phyloP scores from a whole-genome alignment of 2,888 invertebrate genomes.

The Sphecodes monilicornis region DNA sequence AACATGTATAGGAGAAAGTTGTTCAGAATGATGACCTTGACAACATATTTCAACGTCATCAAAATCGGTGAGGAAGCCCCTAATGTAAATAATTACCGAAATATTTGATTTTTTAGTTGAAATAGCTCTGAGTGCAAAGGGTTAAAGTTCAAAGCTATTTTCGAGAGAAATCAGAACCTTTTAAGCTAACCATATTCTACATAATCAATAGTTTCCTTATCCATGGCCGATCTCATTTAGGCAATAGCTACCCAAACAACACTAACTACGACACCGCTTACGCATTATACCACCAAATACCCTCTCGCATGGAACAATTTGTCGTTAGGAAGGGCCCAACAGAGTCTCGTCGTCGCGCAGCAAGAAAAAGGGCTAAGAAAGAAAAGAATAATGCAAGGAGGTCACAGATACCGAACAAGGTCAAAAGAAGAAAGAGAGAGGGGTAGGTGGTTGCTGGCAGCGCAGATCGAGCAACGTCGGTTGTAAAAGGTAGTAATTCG shows the following conservation, averaged over 20 bases:
- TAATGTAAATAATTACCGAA: too few relatives aligned
- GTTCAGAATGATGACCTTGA: too few relatives aligned
- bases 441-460: constrained; percentile 39
- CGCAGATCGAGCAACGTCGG: constrained; percentile 61
- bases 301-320: background rate
- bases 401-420: constrained; percentile 18
- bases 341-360: constrained; percentile 27
- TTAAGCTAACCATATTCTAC: too few relatives aligned
- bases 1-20: too few relatives aligned
- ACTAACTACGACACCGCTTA: background rate
- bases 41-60: too few relatives aligned
- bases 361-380: background rate
- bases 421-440: background rate
- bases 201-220: too few relatives aligned
- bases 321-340: background rate
- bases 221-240: background rate
- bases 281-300: background rate
- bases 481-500: constrained; percentile 82
- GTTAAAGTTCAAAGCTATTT: too few relatives aligned
- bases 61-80: too few relatives aligned
- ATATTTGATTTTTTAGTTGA: too few relatives aligned
- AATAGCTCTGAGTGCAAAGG: too few relatives aligned
- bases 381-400: constrained; percentile 18
- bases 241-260: background rate
- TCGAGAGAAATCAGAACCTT: too few relatives aligned